phyloP scores from a whole-genome alignment of 2,113 vertebrate species.

The Baryphthengus martii region DNA sequence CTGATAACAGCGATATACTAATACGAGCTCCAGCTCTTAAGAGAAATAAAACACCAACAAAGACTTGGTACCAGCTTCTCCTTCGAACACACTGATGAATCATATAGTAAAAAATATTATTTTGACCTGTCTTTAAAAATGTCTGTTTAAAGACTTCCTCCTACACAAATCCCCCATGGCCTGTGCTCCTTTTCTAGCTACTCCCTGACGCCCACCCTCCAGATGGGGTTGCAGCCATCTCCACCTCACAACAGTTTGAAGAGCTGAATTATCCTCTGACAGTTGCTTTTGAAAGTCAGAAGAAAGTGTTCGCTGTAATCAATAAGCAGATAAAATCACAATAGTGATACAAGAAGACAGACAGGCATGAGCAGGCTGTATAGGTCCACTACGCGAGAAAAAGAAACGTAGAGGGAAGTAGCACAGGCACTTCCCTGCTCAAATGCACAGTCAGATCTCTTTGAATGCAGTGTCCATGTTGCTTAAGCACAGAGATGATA shows the following conservation, averaged over 20 bases:
- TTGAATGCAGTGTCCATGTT: not conserved
- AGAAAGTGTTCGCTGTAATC: not conserved
- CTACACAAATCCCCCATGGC: not conserved
- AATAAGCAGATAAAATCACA: not conserved
- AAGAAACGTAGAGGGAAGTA: not conserved
- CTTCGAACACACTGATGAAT: not conserved
- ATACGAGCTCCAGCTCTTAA: not conserved
- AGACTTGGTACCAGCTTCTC: not conserved
- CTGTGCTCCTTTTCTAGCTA: not conserved
- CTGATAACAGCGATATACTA: not conserved
- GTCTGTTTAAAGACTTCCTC: not conserved
- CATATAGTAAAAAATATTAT: not conserved
- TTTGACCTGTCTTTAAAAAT: not conserved
- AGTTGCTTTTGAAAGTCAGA: not conserved
- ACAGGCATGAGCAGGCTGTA: not conserved
- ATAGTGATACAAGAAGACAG: not conserved
- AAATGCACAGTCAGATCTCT: not conserved
- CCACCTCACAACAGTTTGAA: not conserved
- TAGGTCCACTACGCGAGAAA: not conserved
- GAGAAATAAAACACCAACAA: not conserved
- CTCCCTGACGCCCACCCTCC: accelerated
- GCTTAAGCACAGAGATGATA: not conserved
- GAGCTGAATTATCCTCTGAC: not conserved
- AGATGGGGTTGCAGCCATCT: not conserved
- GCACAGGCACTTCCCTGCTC: not conserved